These are phyloP conservation scores for Smittia sp. DNA, from an alignment of 2,888 invertebrate genomes.

Conservation along the genomic window DNA sequence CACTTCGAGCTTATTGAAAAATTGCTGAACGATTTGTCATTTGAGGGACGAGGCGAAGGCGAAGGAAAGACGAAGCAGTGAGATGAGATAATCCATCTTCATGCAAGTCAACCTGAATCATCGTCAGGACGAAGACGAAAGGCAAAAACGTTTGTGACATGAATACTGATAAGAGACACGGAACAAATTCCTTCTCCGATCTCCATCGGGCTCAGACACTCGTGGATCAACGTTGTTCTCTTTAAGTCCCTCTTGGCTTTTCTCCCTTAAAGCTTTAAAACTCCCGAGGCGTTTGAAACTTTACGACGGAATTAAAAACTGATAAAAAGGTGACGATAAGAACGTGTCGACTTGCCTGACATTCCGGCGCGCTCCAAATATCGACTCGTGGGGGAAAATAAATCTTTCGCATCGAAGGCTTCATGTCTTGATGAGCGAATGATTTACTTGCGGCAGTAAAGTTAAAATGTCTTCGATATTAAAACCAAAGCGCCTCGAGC, in stretches of 20 bases:
- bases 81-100: constrained; percentile 38
- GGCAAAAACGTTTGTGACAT: constrained; percentile 24
- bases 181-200: not conserved
- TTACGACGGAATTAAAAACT: not conserved
- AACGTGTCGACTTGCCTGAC: not conserved
- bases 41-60: not conserved
- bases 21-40: constrained; percentile 33
- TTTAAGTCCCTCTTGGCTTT: not conserved
- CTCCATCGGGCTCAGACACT: not conserved
- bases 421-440: constrained; percentile 30
- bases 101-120: constrained; percentile 24
- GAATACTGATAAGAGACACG: constrained; percentile 37
- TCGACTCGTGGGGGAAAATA: constrained; percentile 5
- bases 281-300: not conserved
- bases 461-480: constrained; percentile 31
- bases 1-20: constrained; percentile 24
- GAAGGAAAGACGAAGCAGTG: constrained; percentile 4
- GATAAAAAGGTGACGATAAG: constrained; percentile 15
- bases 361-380: constrained; percentile 35
- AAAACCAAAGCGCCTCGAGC: constrained; percentile 26
- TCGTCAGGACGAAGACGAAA: constrained; percentile 24
- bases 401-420: not conserved
- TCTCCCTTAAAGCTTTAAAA: constrained; percentile 13
- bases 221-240: too few species aligned
- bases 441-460: constrained; percentile 30